Evolutionary conservation across 2,888 invertebrate species (phyloP), one percentile per base, ranked within the genome.

Genomic region (Ectemnius continuus): DNA sequence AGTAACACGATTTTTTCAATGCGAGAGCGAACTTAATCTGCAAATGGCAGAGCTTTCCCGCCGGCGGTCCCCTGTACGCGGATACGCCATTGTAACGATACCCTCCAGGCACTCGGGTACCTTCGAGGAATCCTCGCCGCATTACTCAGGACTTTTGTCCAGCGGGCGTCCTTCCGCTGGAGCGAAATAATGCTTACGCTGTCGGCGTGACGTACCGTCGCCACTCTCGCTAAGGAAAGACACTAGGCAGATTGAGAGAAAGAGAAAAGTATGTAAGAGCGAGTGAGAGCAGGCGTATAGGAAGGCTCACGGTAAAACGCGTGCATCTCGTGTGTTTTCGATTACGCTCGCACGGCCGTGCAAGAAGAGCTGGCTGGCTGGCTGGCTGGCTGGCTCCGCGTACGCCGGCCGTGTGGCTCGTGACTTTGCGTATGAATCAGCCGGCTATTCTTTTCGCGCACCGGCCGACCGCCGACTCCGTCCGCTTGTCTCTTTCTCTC

Each of bases 361-460:
- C 73, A 77, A 36, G 36, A 36, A 36, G 36, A 36, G 36, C 8
- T 68, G n/a, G 13, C 14, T 5, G 52, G 14, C 52, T n/a, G 48
- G 48, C 48, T 48, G 28, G 28, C 75, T 23, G 80, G 69, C 75
- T 66, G 60, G 76, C 23, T 23, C 3, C 23, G 68, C 36, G 36
- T 76, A 70, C 78, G 78, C 5, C 52, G 52, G 52, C 52, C 16
- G 76, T 71, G 69, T 77, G 77, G 76, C 70, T 85, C 85, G 85
- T 86, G 85, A 85, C 88, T 82, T 79, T 73, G 83, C 80, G 84
- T 81, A 87, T 87, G 87, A 88, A 87, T 87, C 86, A 87, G 84
- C 78, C 79, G 62, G 79, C 84, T 85, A 84, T 85, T 87, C 84
- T 84, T 84, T 87, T 85, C 83, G 77, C 77, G 62, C 81, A 69